Percentiles rank a stretch among this genome's conserved stretches.
Conservation (phyloP, 2,888 invertebrate genomes). For the Ophion slaviceki region DNA sequence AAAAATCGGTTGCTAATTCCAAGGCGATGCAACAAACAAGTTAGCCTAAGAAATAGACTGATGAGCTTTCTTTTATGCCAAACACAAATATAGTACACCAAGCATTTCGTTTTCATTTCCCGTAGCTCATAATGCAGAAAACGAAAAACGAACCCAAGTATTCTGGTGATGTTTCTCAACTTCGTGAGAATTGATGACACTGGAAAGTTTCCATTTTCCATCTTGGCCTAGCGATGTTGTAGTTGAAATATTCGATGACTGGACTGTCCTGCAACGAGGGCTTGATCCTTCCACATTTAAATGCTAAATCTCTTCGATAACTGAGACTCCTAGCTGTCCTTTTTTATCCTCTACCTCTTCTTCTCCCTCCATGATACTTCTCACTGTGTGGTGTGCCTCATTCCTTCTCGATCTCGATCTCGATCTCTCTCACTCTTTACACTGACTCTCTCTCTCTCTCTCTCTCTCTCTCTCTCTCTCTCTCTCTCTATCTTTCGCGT, state of each 20-base stretch:
- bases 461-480: constrained; percentile 68
- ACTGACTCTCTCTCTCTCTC: constrained; percentile 72
- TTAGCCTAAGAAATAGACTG: too few species aligned
- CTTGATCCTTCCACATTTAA: constrained; percentile 1
- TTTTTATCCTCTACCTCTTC: constrained; percentile 29
- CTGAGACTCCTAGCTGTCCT: neutral
- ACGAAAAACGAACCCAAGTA: too few species aligned
- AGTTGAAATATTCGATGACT: neutral
- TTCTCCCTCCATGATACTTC: constrained; percentile 40
- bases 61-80: too few species aligned
- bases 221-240: neutral
- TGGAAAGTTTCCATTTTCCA: neutral
- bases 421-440: constrained; percentile 61
- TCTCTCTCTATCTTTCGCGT: constrained; percentile 67
- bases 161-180: too few species aligned
- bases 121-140: too few species aligned
- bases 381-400: constrained; percentile 46
- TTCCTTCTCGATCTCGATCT: constrained; percentile 59
- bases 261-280: neutral
- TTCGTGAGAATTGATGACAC: neutral
- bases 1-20: too few species aligned
- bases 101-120: too few species aligned
- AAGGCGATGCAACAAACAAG: too few species aligned
- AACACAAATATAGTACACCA: too few species aligned
- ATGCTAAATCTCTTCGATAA: neutral